Base-by-base conservation (phyloP, 2,888 invertebrate genomes). In the Serripes groenlandicus region DNA sequence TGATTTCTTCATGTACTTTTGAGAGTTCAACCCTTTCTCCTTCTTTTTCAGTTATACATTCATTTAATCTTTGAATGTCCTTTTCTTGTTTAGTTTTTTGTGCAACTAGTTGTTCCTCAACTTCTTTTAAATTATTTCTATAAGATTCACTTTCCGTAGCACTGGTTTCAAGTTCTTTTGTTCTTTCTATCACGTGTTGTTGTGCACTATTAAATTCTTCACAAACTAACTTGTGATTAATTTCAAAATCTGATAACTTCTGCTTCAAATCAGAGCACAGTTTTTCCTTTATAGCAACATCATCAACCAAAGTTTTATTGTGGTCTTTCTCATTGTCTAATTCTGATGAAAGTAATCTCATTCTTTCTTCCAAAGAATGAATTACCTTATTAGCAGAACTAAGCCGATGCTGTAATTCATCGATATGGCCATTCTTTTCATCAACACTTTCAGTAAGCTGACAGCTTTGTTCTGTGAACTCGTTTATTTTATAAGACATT, bases 351-450 rank as follows among this genome's bases (percentile, higher is more conserved):
- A 5, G 3, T 3, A 23, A 11, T 56, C 11, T 26, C n/a, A 11
- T 58, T 30, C 64, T 77, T 11, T 28, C 28, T 75, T 84, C 84
- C 30, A 75, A 71, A 70, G 77, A 79, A 18, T 78, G 70, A 49
- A 85, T 75, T 15, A 77, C 79, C 79, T 75, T 77, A 30, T 75
- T 79, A 52, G 85, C 78, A 52, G 68, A 58, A 32, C n/a, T 11
- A n/a, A 85, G 23, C 37, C 82, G 69, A 7, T 79, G 76, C 62
- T 80, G 66, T 37, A 79, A 62, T 68, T 85, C 85, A 81, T 76
- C 85, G 28, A 74, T 58, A 71, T 85, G 74, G 23, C 82, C 79
- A 60, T 37, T 26, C 0, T 71, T n/a, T 32, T 85, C 82, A 58
- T 79, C 80, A 52, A 64, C 28, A 9, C 68, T 56, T 75, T 85